Conservation (phyloP, 37 sponge, comb jelly and placozoan species). For the Agelas oroides region DNA sequence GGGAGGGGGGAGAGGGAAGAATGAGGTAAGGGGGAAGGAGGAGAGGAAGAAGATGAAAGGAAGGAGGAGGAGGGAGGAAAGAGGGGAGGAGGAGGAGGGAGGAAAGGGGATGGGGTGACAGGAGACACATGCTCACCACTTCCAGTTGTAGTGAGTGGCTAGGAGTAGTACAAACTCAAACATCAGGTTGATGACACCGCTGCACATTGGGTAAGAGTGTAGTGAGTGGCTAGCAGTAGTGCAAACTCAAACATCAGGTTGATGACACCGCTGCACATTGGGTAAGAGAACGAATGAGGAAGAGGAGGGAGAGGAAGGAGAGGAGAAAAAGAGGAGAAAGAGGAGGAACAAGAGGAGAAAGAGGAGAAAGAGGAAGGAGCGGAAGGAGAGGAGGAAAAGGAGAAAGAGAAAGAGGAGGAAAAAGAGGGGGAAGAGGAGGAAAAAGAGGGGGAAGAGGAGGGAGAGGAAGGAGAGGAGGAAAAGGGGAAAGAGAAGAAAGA, state of each 20-base stretch:
- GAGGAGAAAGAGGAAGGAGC: neutral
- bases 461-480: neutral
- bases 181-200: slow-evolving; percentile 54
- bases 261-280: slow-evolving; percentile 44
- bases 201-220: neutral
- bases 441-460: neutral
- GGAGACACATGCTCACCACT: slow-evolving; percentile 38
- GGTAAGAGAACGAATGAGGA: neutral
- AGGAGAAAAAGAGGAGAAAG: neutral
- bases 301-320: neutral
- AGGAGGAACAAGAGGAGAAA: neutral
- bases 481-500: neutral
- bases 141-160: slow-evolving; percentile 47
- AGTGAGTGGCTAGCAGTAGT: slow-evolving; percentile 40
- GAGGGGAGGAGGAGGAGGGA: too few relatives aligned
- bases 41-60: too few relatives aligned
- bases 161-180: slow-evolving; percentile 40
- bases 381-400: slow-evolving; percentile 2
- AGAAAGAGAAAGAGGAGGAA: neutral
- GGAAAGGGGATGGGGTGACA: too few relatives aligned
- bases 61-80: too few relatives aligned
- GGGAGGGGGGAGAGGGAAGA: neutral
- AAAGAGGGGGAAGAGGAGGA: slow-evolving; percentile 2
- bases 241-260: slow-evolving; percentile 46
- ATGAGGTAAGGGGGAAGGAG: neutral